These are phyloP conservation scores for Moxostoma hubbsi DNA, from an alignment of 2,797 vertebrate genomes.

Conservation along the genomic window DNA sequence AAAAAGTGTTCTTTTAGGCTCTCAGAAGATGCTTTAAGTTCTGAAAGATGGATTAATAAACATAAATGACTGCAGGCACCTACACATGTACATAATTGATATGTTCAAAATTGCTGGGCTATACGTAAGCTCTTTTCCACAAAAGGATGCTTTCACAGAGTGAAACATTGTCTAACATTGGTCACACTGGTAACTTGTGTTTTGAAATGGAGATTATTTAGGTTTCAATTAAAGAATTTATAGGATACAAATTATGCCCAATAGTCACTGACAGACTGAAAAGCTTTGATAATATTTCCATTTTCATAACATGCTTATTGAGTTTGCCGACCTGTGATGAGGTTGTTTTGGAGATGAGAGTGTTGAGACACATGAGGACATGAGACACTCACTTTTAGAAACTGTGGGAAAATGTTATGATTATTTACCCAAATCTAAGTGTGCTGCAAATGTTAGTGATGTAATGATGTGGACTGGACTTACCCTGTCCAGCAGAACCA, in stretches of 20 bases:
- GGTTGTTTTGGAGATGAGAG: constrained; percentile 43
- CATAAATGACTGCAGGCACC: too few relatives aligned
- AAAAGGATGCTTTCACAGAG: too few relatives aligned
- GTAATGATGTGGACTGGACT: background rate
- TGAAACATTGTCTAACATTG: too few relatives aligned
- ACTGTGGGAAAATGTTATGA: constrained; percentile 55
- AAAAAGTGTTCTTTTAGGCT: too few relatives aligned
- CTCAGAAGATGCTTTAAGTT: too few relatives aligned
- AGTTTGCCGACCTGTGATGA: constrained; percentile 48
- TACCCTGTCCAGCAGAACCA: constrained; percentile 15
- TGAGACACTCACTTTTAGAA: constrained; percentile 52
- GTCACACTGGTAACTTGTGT: too few relatives aligned
- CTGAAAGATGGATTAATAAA: too few relatives aligned
- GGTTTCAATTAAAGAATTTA: too few relatives aligned
- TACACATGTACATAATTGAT: too few relatives aligned
- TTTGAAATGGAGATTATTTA: too few relatives aligned
- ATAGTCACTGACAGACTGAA: background rate
- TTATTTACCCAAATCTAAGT: background rate
- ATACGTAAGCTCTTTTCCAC: too few relatives aligned
- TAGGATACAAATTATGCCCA: background rate
- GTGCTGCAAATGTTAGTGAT: background rate
- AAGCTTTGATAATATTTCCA: background rate
- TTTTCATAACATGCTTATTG: constrained; percentile 30
- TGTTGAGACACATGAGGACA: constrained; percentile 62
- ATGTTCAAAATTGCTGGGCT: too few relatives aligned